Base-by-base conservation (phyloP, 2,113 vertebrate genomes). In the Bungarus multicinctus region DNA sequence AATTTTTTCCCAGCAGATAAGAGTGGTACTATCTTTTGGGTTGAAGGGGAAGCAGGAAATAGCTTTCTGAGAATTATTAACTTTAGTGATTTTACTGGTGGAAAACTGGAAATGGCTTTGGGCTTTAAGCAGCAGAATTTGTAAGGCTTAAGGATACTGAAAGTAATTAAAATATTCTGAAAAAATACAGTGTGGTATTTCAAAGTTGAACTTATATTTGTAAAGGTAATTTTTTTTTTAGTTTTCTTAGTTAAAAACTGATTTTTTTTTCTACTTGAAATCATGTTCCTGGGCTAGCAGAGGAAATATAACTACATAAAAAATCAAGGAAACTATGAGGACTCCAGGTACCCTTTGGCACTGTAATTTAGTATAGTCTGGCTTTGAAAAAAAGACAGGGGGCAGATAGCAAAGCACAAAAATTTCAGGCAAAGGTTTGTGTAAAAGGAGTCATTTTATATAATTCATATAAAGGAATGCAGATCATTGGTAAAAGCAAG, bases 51-150 rank as follows among this genome's bases (percentile, higher is more conserved):
- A 34, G 57, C 7, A 89, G 34, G 88, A 39, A 64, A 60, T 89
- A 0, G 4, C 12, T n/a, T 30, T 81, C 30, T 93, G 85, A 94
- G 91, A 90, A 89, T 16, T 64, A 64, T 89, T 25, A 52, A 93
- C 88, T 93, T 90, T 16, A 93, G 92, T 23, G 34, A 74, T 74
- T 74, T 34, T 34, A 34, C 69, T 74, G n/a, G n/a, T 74, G 69
- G n/a, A 74, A 34, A 74, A 34, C 69, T 0, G 69, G n/a, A n/a
- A 69, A n/a, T 69, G 30, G 30, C 12, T 74, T 74, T 74, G 14
- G 12, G 14, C 2, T n/a, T 74, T 74, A 74, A 74, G 12, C 30
- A 34, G 12, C 12, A 34, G 64, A 69, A 69, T n/a, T n/a, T n/a
- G 11, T 69, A 69, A 69, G 69, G n/a, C 14, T 39, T 74, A 74